phyloP scores from a whole-genome alignment of 2,888 invertebrate species.

The Neoitamus cyanurus region DNA sequence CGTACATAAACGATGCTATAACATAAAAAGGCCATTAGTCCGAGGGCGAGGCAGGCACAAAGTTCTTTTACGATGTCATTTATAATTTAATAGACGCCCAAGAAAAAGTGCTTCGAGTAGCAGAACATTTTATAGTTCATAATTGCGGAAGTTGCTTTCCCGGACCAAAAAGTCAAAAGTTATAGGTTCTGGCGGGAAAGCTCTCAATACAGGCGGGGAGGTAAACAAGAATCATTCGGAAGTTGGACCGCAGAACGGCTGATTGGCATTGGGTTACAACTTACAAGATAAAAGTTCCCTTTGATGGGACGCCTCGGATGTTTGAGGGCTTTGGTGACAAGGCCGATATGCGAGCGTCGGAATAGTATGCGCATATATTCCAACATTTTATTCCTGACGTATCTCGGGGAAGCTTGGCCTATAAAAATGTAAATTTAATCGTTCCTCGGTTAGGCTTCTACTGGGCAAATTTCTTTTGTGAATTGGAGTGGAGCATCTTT shows the following conservation, averaged over 20 bases:
- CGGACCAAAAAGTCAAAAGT: conserved; percentile 10
- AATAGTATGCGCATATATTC: conserved; percentile 20
- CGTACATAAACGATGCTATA: conserved; percentile 25
- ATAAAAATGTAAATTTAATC: conserved; percentile 48
- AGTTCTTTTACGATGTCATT: conserved; percentile 36
- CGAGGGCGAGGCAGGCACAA: background rate
- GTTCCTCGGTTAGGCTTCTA: conserved; percentile 37
- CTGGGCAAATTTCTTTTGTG: conserved; percentile 38
- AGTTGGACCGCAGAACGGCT: background rate
- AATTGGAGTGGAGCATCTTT: conserved; percentile 38
- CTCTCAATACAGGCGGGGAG: background rate
- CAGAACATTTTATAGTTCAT: conserved; percentile 45
- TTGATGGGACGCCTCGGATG: background rate
- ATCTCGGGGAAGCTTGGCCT: background rate
- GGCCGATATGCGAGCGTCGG: background rate
- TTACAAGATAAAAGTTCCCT: background rate
- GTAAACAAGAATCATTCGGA: background rate
- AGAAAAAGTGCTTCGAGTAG: conserved; percentile 44
- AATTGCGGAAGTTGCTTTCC: conserved; percentile 42
- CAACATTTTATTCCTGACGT: conserved; percentile 1
- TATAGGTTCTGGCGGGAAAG: background rate
- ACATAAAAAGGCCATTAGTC: conserved; percentile 43
- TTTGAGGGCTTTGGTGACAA: background rate
- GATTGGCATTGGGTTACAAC: background rate
- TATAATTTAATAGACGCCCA: conserved; percentile 45